Evolutionary conservation across 2,113 vertebrate genomes (phyloP).

Genomic region (Elephas maximus): DNA sequence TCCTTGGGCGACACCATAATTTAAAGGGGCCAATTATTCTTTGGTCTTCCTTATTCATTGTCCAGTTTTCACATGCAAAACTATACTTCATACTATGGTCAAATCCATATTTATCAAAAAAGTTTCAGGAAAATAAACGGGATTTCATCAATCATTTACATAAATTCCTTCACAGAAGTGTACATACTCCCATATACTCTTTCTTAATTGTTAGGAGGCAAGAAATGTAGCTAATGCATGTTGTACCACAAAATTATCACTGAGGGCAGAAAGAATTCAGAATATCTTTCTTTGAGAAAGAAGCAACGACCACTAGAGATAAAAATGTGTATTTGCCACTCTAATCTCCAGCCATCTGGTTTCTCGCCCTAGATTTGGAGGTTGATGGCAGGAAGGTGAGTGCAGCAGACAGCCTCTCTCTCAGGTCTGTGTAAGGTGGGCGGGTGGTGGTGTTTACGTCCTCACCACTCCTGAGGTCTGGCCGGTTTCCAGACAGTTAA

Average conservation of each 20-base stretch:
- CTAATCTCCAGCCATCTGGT: background rate
- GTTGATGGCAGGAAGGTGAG: background rate
- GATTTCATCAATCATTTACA: background rate
- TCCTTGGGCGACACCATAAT: too few relatives aligned
- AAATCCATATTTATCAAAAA: background rate
- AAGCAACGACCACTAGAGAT: background rate
- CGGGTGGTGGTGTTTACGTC: background rate
- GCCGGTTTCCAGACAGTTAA: background rate
- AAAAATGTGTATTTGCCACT: background rate
- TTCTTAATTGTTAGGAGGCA: background rate
- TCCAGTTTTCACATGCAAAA: too few relatives aligned
- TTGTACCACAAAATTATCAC: background rate
- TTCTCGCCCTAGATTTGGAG: background rate
- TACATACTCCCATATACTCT: background rate
- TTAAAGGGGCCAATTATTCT: too few relatives aligned
- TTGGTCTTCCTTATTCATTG: too few relatives aligned
- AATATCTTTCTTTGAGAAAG: background rate
- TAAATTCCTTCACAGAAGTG: background rate
- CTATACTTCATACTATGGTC: background rate
- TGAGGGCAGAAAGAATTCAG: background rate
- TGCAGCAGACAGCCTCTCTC: rapidly evolving
- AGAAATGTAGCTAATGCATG: background rate
- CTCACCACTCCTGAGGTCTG: background rate
- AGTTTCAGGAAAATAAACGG: background rate
- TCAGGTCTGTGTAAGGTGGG: rapidly evolving